Base-by-base conservation (phyloP, 2,797 vertebrate genomes). In the Channallabes apus region DNA sequence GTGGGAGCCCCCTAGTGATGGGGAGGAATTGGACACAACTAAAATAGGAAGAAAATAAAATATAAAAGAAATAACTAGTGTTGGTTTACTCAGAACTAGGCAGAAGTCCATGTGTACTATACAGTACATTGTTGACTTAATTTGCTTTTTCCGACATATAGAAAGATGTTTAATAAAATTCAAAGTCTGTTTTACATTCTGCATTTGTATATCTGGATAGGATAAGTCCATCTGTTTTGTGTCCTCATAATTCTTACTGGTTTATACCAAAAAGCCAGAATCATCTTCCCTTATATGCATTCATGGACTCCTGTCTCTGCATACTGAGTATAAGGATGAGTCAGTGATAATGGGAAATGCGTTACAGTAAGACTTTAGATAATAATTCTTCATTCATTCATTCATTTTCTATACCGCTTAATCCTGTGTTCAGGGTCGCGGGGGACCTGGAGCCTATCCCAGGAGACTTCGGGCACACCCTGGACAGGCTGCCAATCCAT, bases 311-410 rank as follows among this genome's bases (percentile, higher is more conserved):
- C 62, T 86, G 15, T 79, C 54, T 62, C 18, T 35, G 27, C 69
- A 81, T 46, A 82, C 58, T 22, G 29, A 72, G 51, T 79, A 82
- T 77, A 84, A 76, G 65, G 27, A 82, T 84, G 46, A 82, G 75
- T 84, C 73, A 77, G 18, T 38, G 62, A 82, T 76, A 67, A 80
- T 82, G 64, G 58, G 11, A 76, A 76, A 58, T 22, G 75, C 7
- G 20, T 29, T 76, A 27, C 41, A 54, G 51, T 51, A 72, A 9
- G 46, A 56, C 51, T 56, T 58, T 24, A 35, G 2, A 6, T 59
- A 35, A 58, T 46, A 9, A 46, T 46, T 46, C n/a, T n/a, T n/a
- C n/a, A n/a, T n/a, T n/a, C n/a, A n/a, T n/a, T n/a, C n/a, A n/a
- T n/a, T n/a, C n/a, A n/a, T n/a, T n/a, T n/a, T n/a, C n/a, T n/a